Evolutionary conservation across 2,888 invertebrate genomes (phyloP), one percentile per base, ranked within the genome.

Genomic region (Fabriciana adippe): DNA sequence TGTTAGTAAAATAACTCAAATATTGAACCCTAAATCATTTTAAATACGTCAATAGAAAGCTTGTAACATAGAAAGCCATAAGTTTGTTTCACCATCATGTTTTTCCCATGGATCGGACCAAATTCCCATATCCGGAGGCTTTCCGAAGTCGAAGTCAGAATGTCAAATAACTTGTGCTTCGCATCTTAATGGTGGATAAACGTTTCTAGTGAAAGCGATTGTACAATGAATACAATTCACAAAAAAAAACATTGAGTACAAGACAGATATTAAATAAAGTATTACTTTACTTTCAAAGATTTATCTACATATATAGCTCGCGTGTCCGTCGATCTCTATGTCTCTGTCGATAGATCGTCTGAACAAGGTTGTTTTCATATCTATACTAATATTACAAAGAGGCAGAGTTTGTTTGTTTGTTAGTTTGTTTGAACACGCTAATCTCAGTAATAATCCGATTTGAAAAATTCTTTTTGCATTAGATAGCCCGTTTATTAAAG

Each of bases 121-220:
- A 68, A 71, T 71, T 66, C 71, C 69, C 71, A 71, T 69, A 69
- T 68, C 71, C 71, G 71, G 68, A 64, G 66, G 14, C 47, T 51
- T 65, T 53, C 51, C 57, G 66, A 50, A 15, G 48, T 41, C 63
- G 56, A 53, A 63, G 15, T 14, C 6, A 53, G 71, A 66, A 69
- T 69, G 16, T 48, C 26, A 60, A 67, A 51, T 59, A 6, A 35
- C n/a, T 62, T 60, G 71, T 64, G 71, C 16, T 41, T 59, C 11
- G 70, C 61, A 55, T 70, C 18, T 15, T 41, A 64, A 70, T 55
- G 21, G 16, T 50, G 16, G 15, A 16, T 13, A 51, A 65, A 63
- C 57, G 18, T 41, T 67, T 51, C 8, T 16, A 66, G 69, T 60
- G 71, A 71, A 71, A 71, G 71, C 54, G 16, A 13, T 62, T 26